These are phyloP conservation scores for Myzus persicae DNA, from an alignment of 1,140 invertebrate species.

Conservation along the genomic window DNA sequence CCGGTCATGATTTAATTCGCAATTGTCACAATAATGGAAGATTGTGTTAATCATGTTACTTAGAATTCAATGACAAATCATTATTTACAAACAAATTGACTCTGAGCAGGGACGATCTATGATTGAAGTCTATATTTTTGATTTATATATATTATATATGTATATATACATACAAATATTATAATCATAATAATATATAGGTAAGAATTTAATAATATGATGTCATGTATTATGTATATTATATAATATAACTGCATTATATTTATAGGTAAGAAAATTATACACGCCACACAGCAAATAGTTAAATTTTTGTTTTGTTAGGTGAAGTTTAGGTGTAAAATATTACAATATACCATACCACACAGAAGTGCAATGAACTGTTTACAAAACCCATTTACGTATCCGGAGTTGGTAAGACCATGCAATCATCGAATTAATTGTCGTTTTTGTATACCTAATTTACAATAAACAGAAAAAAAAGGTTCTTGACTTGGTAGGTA, in stretches of 20 bases:
- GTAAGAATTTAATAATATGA: not conserved
- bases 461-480: not conserved
- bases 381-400: not conserved
- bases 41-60: too few species aligned
- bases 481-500: not conserved
- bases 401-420: not conserved
- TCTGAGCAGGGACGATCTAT: too few species aligned
- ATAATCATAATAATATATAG: not conserved
- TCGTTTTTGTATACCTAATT: not conserved
- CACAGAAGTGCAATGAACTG: slow-evolving; percentile 21
- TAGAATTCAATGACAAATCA: too few species aligned
- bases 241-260: not conserved
- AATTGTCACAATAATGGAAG: too few species aligned
- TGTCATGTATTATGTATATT: not conserved
- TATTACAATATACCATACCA: not conserved
- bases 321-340: not conserved
- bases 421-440: not conserved
- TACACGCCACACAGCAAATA: not conserved
- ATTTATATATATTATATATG: too few species aligned
- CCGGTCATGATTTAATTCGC: too few species aligned
- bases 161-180: too few species aligned
- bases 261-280: not conserved
- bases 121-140: too few species aligned
- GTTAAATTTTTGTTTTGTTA: not conserved
- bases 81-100: too few species aligned